Conservation (phyloP, 2,113 vertebrate genomes). For the Crotalus viridis region DNA sequence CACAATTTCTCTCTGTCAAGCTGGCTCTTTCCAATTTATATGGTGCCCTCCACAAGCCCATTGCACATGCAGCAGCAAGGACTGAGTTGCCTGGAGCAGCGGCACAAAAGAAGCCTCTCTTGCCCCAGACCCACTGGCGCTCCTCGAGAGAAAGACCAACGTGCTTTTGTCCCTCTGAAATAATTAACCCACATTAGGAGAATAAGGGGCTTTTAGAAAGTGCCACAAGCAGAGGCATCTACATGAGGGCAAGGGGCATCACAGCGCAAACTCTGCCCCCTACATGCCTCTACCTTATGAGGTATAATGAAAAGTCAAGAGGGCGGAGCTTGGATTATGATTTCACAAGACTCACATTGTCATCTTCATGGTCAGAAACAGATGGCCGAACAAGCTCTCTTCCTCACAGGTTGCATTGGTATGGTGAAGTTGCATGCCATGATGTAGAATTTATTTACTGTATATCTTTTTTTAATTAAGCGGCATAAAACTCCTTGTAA, state of each 20-base stretch:
- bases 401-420: not conserved
- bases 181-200: not conserved
- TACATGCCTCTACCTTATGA: not conserved
- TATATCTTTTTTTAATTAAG: not conserved
- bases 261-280: not conserved
- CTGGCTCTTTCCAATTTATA: slow-evolving; percentile 35
- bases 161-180: not conserved
- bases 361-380: not conserved
- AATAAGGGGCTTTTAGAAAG: not conserved
- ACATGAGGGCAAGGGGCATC: not conserved
- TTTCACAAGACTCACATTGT: not conserved
- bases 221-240: not conserved
- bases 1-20: slow-evolving; percentile 22
- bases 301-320: not conserved
- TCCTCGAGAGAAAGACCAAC: not conserved
- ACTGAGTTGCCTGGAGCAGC: not conserved
- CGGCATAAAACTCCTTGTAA: not conserved
- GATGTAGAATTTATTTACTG: not conserved
- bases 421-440: not conserved
- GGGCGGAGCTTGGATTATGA: not conserved
- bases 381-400: not conserved
- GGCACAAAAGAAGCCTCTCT: too few relatives aligned
- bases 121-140: not conserved
- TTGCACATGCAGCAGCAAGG: not conserved
- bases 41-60: not conserved